Evolutionary conservation across 92 coral and sea anemone genomes (phyloP).

Genomic region (Palythoa heliodiscus): DNA sequence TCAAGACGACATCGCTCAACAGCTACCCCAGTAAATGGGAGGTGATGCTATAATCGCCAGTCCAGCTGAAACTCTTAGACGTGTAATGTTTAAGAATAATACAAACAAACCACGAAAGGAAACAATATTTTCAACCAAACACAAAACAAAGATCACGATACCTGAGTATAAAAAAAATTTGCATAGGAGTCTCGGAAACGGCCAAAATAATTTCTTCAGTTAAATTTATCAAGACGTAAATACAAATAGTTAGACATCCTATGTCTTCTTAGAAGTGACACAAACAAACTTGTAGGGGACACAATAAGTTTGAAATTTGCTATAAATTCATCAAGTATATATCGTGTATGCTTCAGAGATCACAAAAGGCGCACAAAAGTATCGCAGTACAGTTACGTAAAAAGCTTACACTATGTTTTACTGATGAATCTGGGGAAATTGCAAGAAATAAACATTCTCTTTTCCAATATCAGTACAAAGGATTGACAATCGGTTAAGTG

Average conservation of each 20-base stretch:
- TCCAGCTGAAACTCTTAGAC: background rate
- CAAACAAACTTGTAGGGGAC: background rate
- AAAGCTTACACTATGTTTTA: too few species aligned
- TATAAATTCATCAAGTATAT: too few species aligned
- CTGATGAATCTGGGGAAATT: too few species aligned
- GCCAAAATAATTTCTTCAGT: background rate
- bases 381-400: too few species aligned
- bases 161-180: background rate
- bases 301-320: too few species aligned
- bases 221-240: background rate
- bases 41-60: background rate
- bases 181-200: conserved; percentile 4
- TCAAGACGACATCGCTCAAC: background rate
- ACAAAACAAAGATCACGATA: conserved; percentile 1
- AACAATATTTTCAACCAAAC: conserved; percentile 10
- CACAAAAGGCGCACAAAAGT: too few species aligned
- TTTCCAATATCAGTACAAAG: too few species aligned
- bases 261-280: background rate
- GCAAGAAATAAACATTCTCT: too few species aligned
- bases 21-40: background rate
- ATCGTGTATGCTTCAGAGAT: too few species aligned
- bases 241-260: background rate
- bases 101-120: conserved; percentile 20
- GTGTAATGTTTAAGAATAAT: background rate
- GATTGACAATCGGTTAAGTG: too few species aligned